Base-by-base conservation (phyloP, 2,113 vertebrate species). In the Nothoprocta pentlandii region DNA sequence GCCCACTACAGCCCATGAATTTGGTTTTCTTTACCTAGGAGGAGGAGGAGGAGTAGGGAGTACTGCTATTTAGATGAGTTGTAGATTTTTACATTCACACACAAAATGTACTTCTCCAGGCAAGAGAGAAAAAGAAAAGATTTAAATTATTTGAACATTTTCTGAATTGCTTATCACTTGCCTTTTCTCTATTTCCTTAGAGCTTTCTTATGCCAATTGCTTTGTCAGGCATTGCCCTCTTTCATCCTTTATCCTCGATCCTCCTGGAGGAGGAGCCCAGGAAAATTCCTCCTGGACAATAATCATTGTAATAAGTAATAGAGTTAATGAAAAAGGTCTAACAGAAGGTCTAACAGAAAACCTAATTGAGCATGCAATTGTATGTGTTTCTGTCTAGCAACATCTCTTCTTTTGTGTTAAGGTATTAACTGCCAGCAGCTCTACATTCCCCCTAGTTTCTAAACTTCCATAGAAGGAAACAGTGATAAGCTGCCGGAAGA, bases 401-500 rank as follows among this genome's bases (percentile, higher is more conserved):
- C 23, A 62, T 49, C 15, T 32, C 32, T 42, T 86, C 41, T 74
- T 87, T 91, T 63, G 15, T 61, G n/a, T 41, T 85, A 64, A 41
- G 6, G 64, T 67, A 76, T 23, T 76, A 67, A 13, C 39, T 76
- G 44, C 20, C 76, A 51, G 46, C 34, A 63, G 28, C 14, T 63
- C 28, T 85, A 53, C 4, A 5, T 8, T 66, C 8, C 9, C 1
- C 0, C 2, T 15, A 23, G 3, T 58, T 23, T 39, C 74, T 28
- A 39, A 4, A 30, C 1, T 26, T 10, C 26, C 59, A 64, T 73
- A 54, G 21, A 58, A 58, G 64, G 26, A 86, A 25, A 44, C 2
- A 2, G 12, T 68, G 26, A 41, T 47, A 83, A 80, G 36, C 12
- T 5, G 7, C 17, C 39, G 51, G 14, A 73, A 84, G n/a, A 16